phyloP scores from a whole-genome alignment of 35 echinoderm and acorn worm genomes.

The Heliocidaris erythrogramma region DNA sequence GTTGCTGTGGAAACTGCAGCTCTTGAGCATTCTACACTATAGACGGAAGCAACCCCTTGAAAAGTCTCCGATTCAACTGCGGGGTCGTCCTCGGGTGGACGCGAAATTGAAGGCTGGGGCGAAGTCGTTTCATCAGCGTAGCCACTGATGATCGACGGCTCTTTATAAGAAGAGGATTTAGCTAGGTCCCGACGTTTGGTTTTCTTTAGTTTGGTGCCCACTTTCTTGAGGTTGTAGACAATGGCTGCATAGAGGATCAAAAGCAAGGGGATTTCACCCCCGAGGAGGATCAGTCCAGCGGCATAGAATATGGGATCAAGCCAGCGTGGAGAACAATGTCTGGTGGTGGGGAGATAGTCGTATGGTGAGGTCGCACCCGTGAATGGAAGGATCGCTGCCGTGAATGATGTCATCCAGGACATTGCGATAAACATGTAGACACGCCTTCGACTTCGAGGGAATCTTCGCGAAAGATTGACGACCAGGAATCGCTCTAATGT shows the following conservation, averaged over 20 bases:
- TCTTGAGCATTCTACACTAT: background rate
- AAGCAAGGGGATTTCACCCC: background rate
- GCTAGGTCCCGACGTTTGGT: background rate
- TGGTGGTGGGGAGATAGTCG: background rate
- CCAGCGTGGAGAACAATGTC: conserved; percentile 1
- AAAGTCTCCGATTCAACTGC: background rate
- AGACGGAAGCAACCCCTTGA: background rate
- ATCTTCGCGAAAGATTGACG: background rate
- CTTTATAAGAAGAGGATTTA: background rate
- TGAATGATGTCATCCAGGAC: background rate
- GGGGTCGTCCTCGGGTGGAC: background rate
- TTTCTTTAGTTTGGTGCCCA: background rate
- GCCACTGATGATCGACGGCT: background rate
- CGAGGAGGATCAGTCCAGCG: background rate
- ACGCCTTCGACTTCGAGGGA: background rate
- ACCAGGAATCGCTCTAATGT: conserved; percentile 14
- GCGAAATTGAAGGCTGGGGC: background rate
- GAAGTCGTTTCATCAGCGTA: background rate
- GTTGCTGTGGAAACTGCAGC: background rate
- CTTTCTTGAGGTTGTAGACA: conserved; percentile 17
- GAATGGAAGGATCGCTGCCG: background rate
- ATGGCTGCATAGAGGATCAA: background rate
- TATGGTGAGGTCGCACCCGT: background rate
- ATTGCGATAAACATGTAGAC: background rate
- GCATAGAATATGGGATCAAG: background rate